Percentiles rank a stretch among this genome's conserved stretches.
phyloP scores from a whole-genome alignment of 2,888 invertebrate genomes.

The Tetanocera ferruginea region DNA sequence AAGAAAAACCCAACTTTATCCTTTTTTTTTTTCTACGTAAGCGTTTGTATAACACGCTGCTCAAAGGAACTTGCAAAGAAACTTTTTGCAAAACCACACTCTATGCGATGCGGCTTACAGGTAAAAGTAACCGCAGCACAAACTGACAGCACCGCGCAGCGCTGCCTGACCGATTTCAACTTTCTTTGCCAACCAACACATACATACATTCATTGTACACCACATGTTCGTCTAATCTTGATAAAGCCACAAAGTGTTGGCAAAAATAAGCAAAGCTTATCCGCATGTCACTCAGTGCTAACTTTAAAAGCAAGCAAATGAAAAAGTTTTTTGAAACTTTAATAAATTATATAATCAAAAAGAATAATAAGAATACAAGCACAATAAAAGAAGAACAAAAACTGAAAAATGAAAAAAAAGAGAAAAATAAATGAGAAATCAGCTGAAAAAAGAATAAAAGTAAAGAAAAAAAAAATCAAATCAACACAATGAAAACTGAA shows the following conservation, averaged over 20 bases:
- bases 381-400: constrained; percentile 34
- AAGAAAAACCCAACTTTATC: too few species aligned
- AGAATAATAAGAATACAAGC: constrained; percentile 30
- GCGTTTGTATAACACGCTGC: too few species aligned
- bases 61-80: too few species aligned
- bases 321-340: constrained; percentile 19
- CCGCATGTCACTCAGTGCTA: constrained; percentile 48
- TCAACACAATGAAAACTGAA: constrained; percentile 15
- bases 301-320: constrained; percentile 46
- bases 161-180: background rate
- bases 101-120: too few species aligned
- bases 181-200: too few species aligned
- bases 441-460: constrained; percentile 3
- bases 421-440: constrained; percentile 10
- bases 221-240: constrained; percentile 43
- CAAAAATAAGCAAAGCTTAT: constrained; percentile 34
- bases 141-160: background rate
- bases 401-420: constrained; percentile 10
- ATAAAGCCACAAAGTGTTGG: constrained; percentile 45
- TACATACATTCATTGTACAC: background rate
- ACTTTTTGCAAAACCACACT: too few species aligned
- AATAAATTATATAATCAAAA: background rate
- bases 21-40: too few species aligned
- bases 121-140: background rate
- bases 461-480: constrained; percentile 12